Base-by-base conservation (phyloP, 2,888 invertebrate species). In the Callyntrura guangdongensis region DNA sequence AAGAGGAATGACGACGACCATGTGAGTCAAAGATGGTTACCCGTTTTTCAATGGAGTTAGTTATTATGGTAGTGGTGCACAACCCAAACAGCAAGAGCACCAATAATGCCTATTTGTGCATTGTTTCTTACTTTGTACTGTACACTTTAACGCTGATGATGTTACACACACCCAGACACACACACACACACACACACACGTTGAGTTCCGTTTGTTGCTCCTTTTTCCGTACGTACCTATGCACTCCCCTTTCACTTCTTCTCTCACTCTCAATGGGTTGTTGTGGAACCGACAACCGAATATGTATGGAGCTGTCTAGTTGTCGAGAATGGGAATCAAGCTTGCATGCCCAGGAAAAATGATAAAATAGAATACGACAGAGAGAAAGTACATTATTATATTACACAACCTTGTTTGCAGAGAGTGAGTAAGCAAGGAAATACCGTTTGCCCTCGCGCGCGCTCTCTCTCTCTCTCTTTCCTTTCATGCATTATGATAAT, bases 11-110 rank as follows among this genome's bases (percentile, higher is more conserved):
- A 77, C 56, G 45, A 74, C 45, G 72, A 74, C 79, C 56, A 56
- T 27, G 56, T 56, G 79, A 79, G 79, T 79, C 79, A 79, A 56
- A 79, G 20, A 56, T 79, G 56, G 79, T 72, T 72, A 59, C 53
- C 27, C 53, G 72, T 85, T 67, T 67, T 14, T 49, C 25, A 53
- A 22, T 1, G 22, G 64, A 84, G 67, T 84, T 84, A 64, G 45
- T 64, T 82, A 45, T 74, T 72, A 67, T 84, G 67, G 83, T 53
- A 84, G 69, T 84, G 22, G 49, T 77, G 14, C 14, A 77, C 25
- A 53, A 12, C 22, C 0, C 27, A 56, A 5, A 47, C 9, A 74
- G 47, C 20, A 47, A 22, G 20, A 67, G 27, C n/a, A 69, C 14
- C 25, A 79, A 36, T 36, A 79, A 22, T 79, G 79, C 27, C 53